phyloP scores from a whole-genome alignment of 2,888 invertebrate genomes.

The Lamellibrachia columna region DNA sequence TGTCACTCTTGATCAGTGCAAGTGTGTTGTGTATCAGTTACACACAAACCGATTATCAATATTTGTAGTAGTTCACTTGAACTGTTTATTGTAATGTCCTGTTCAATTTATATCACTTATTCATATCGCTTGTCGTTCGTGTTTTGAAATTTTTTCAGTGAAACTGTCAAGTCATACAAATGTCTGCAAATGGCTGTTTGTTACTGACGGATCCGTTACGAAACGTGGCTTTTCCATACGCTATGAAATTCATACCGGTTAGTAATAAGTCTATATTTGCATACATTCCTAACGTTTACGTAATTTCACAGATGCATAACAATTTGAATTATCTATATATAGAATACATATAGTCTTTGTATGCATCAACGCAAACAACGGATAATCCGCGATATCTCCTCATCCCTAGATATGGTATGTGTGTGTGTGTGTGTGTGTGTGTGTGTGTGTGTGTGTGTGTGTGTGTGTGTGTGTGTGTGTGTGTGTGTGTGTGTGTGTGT shows the following conservation, averaged over 20 bases:
- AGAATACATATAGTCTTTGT: too few species aligned
- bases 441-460: too few species aligned
- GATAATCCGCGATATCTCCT: background rate
- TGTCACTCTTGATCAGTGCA: too few species aligned
- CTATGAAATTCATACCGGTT: background rate
- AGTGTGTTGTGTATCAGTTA: too few species aligned
- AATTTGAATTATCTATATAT: background rate
- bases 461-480: too few species aligned
- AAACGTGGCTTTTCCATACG: conserved; percentile 1
- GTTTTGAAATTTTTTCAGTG: background rate
- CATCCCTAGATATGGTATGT: background rate
- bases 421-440: too few species aligned
- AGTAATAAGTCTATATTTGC: background rate
- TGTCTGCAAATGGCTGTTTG: background rate
- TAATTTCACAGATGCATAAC: background rate
- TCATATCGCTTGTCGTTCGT: background rate
- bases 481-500: too few species aligned
- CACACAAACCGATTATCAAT: too few species aligned
- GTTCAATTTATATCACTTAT: background rate
- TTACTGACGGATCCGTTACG: background rate
- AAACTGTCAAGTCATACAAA: background rate
- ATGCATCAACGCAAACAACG: too few species aligned
- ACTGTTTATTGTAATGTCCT: background rate
- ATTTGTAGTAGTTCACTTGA: too few species aligned
- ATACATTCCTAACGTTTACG: background rate